Base-by-base conservation (phyloP, 2,797 vertebrate genomes). In the Acrocephalus scirpaceus region DNA sequence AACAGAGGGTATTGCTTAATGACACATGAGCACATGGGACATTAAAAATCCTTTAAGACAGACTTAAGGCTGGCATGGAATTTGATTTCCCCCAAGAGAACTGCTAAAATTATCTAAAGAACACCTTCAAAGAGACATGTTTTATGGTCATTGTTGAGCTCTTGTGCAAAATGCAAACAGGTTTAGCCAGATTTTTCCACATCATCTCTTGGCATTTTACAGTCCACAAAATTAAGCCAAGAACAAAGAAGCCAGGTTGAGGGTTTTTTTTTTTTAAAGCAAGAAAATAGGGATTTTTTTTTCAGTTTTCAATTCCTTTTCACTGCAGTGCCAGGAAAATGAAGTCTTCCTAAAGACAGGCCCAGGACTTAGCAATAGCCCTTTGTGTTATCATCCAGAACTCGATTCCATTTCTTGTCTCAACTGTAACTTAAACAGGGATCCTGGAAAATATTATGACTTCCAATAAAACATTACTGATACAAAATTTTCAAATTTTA, bases 101-200 rank as follows among this genome's bases (percentile, higher is more conserved):
- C 22, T 71, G 64, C 64, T 85, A 64, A 81, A 89, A 70, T 51
- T 76, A 9, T 72, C 57, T 71, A 4, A 56, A 79, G 50, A 86
- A 8, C 34, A 87, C 44, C 71, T 92, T 93, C 67, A 95, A 56
- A 95, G 77, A 64, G 25, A 36, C 12, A 27, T 70, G 34, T 57
- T 90, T 86, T 88, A 85, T 23, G 29, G 74, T 21, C 64, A 85
- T 38, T 89, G 45, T 79, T 16, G 3, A 88, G 56, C 51, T 86
- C 48, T 70, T 77, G 32, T 34, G 64, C 21, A 79, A 90, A 88
- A 88, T 84, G 40, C 50, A 78, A 94, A 53, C 77, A 89, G 57
- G 64, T 95, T 95, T 91, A 87, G 80, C 71, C 90, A 92, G 77
- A 95, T 74, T 96, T 95, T 95, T 95, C 93, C 92, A 95, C 84